Evolutionary conservation across 2,888 invertebrate species (phyloP).

Genomic region (Phengaris alcon): DNA sequence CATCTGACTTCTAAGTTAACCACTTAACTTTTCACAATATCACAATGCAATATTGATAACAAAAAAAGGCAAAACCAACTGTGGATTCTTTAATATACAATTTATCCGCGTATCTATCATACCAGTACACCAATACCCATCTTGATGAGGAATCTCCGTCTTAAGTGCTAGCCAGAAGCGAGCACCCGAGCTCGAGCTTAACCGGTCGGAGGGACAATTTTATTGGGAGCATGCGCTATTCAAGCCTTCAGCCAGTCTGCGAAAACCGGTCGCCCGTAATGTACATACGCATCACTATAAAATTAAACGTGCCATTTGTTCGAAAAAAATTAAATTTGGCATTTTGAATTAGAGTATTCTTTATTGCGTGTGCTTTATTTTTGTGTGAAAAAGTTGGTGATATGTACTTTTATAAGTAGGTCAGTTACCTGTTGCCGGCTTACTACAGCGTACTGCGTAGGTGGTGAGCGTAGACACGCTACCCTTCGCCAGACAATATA

Average conservation of each 20-base stretch:
- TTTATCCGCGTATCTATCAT: constrained; percentile 44
- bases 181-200: constrained; percentile 36
- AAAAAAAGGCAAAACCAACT: constrained; percentile 60
- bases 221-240: constrained; percentile 61
- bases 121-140: constrained; percentile 47
- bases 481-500: constrained; percentile 18
- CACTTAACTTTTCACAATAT: constrained; percentile 14
- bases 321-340: neutral
- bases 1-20: neutral
- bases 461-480: constrained; percentile 35
- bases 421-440: constrained; percentile 49
- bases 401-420: constrained; percentile 39
- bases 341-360: neutral
- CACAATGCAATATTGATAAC: constrained; percentile 34
- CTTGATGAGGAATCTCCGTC: neutral
- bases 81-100: constrained; percentile 58
- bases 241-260: constrained; percentile 50
- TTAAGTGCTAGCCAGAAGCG: neutral
- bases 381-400: constrained; percentile 20
- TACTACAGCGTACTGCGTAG: constrained; percentile 43
- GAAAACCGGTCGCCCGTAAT: constrained; percentile 46
- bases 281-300: constrained; percentile 49
- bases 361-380: neutral
- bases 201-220: constrained; percentile 49
- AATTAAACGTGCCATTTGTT: constrained; percentile 21